Evolutionary conservation across 2,888 invertebrate species (phyloP), one percentile per base, ranked within the genome.

Genomic region (Flabesymbios commensalis): DNA sequence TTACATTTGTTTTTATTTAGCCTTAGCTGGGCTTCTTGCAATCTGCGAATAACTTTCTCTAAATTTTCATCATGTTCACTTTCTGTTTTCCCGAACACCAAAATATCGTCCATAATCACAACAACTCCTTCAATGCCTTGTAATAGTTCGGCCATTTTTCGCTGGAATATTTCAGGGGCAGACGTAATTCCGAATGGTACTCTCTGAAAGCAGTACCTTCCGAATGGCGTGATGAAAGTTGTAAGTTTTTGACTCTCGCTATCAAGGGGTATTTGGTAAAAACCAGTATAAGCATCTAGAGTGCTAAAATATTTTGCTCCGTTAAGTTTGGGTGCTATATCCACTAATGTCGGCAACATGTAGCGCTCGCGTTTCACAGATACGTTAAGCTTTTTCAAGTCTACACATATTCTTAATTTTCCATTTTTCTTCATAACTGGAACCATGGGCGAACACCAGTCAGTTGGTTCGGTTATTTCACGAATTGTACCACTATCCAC

Each of bases 81-180:
- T 28, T n/a, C 24, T 10, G 26, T 19, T 3, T n/a, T n/a, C 29
- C 32, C 47, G 24, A 4, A 19, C 17, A 57, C 32, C 5, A 57
- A 5, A 17, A 57, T 36, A 32, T 57, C 57, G 48, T 57, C 57
- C 32, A 3, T 3, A 49, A n/a, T 7, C 17, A 57, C 57, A 39
- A 32, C 49, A 28, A 14, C 26, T n/a, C n/a, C n/a, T n/a, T n/a
- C n/a, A 4, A 57, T 10, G 36, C 39, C 49, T 36, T 36, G 3
- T 4, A 57, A 33, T 2, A 52, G 3, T 17, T 57, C 36, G 3
- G 36, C 22, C 39, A 52, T 57, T 22, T 26, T 36, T 3, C 48
- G 31, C 49, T 51, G 49, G 39, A 52, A 57, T 14, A 52, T 57
- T 51, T 57, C 57, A 22, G 36, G 32, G 3, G 57, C 57, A 5